phyloP scores from a whole-genome alignment of 2,797 vertebrate species.

The Chrosomus eos region DNA sequence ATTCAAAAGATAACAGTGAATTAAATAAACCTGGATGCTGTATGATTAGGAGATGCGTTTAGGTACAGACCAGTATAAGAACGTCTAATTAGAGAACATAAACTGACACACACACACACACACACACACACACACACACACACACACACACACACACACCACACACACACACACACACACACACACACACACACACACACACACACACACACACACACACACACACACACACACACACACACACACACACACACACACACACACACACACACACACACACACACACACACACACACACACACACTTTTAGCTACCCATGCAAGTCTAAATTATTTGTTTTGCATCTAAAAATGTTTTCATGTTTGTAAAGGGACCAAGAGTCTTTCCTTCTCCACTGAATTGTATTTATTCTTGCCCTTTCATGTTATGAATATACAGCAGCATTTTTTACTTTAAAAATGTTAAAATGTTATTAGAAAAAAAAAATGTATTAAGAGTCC shows the following conservation, averaged over 20 bases:
- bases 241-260: constrained; percentile 32
- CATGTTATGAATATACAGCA: background rate
- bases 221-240: constrained; percentile 10
- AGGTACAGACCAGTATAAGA: background rate
- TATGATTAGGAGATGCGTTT: background rate
- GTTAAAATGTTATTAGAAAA: background rate
- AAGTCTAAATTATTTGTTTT: background rate
- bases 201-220: background rate
- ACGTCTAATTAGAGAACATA: constrained; percentile 17
- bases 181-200: constrained; percentile 1
- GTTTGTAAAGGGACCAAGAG: background rate
- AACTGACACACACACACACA: constrained; percentile 15
- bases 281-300: constrained; percentile 28
- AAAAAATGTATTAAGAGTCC: background rate
- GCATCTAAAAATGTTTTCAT: background rate
- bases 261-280: constrained; percentile 37
- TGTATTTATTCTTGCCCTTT: background rate
- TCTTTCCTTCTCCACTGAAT: background rate
- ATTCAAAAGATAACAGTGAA: background rate
- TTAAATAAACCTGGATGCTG: background rate
- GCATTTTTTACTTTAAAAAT: background rate
- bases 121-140: constrained; percentile 27
- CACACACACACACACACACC: constrained; percentile 29
- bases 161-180: constrained; percentile 27
- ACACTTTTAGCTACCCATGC: constrained; percentile 20